Evolutionary conservation across 2,797 vertebrate genomes (phyloP).

Genomic region (Trachurus trachurus): DNA sequence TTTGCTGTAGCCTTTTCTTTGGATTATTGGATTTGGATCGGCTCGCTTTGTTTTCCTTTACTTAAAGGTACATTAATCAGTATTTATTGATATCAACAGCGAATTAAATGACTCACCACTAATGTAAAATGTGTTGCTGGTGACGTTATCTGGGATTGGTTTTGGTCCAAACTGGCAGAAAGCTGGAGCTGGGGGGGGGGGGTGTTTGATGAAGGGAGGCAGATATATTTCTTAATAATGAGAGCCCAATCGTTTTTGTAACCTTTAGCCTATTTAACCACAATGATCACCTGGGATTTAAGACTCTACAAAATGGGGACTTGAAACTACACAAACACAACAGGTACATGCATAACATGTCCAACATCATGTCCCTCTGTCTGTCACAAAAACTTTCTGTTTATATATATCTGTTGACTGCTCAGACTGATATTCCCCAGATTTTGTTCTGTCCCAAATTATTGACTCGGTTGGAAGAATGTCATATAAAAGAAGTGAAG

Average conservation of each 20-base stretch:
- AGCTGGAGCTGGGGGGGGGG: constrained; percentile 4
- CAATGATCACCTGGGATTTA: neutral
- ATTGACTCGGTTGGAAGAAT: neutral
- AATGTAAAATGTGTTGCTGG: constrained; percentile 41
- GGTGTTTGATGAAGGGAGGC: constrained; percentile 18
- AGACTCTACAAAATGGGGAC: neutral
- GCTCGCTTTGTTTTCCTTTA: constrained; percentile 66
- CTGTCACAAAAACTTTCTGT: neutral
- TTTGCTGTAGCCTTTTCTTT: constrained; percentile 42
- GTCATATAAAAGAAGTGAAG: neutral
- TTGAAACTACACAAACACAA: neutral
- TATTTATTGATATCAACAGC: constrained; percentile 56
- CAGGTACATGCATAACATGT: neutral
- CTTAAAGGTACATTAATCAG: constrained; percentile 54
- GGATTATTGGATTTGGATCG: constrained; percentile 74
- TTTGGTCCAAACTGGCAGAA: constrained; percentile 33
- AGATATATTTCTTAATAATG: neutral
- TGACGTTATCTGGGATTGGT: constrained; percentile 37
- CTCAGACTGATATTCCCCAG: neutral
- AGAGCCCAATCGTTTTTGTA: neutral
- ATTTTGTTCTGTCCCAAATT: neutral
- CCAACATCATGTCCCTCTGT: neutral
- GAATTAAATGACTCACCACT: constrained; percentile 44
- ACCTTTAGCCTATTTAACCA: constrained; percentile 2
- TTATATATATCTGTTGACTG: neutral